phyloP scores from a whole-genome alignment of 2,888 invertebrate genomes.

The Drosophila tanythrix region DNA sequence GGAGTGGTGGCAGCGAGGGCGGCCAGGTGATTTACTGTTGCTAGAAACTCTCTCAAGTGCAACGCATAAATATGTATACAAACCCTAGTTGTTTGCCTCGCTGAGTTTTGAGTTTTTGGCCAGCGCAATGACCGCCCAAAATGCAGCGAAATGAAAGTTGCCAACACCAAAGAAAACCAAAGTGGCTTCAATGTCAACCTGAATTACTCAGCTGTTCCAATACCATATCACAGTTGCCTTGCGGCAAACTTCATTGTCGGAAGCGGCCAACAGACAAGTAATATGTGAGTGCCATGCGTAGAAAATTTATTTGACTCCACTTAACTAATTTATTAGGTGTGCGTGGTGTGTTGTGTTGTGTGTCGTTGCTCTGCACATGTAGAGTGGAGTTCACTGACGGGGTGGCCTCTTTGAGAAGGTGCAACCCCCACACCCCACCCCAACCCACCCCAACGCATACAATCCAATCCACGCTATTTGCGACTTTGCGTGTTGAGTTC shows the following conservation, averaged over 20 bases:
- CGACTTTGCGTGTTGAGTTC: conserved; percentile 36
- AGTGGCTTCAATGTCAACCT: conserved; percentile 49
- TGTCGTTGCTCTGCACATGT: conserved; percentile 8
- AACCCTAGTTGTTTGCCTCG: conserved; percentile 21
- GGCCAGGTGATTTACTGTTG: conserved; percentile 5
- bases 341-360: neutral
- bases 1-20: neutral
- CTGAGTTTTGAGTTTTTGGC: conserved; percentile 27
- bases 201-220: conserved; percentile 9
- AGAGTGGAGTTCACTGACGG: conserved; percentile 4
- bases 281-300: conserved; percentile 28
- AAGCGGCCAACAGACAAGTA: conserved; percentile 33
- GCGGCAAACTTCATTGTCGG: conserved; percentile 50
- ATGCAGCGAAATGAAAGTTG: conserved; percentile 65
- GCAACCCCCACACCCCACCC: neutral
- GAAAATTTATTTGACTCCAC: conserved; percentile 46
- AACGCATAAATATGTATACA: conserved; percentile 76
- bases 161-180: conserved; percentile 19
- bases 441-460: conserved; percentile 18
- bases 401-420: neutral
- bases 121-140: conserved; percentile 71
- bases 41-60: conserved; percentile 70
- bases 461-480: neutral
- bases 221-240: conserved; percentile 9
- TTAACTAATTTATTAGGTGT: conserved; percentile 10